Conservation (phyloP, 1,140 invertebrate species). For the Papilio glaucus region DNA sequence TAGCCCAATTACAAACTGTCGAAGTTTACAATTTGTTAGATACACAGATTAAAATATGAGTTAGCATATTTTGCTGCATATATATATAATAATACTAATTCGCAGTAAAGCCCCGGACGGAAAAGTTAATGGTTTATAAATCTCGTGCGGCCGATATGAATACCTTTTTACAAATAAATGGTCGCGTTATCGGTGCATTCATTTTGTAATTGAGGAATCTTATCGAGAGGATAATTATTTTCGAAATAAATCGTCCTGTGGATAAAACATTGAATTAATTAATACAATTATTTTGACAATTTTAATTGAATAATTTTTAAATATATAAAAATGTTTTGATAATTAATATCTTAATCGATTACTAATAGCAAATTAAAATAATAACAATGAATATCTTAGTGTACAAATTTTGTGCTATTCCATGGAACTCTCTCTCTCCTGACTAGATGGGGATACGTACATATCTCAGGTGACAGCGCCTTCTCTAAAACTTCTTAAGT, state of each 20-base stretch:
- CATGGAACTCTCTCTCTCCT: no score
- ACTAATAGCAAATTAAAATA: no score
- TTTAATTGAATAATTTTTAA: background rate
- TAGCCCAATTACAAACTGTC: no score
- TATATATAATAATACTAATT: background rate
- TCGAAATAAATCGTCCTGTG: slow-evolving; percentile 18
- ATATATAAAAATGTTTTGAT: no score
- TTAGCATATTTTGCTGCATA: background rate
- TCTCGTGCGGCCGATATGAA: slow-evolving; percentile 19
- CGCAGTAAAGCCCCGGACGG: slow-evolving; percentile 1
- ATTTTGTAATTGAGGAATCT: slow-evolving; percentile 34
- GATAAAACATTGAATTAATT: slow-evolving; percentile 17
- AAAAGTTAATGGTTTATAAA: slow-evolving; percentile 13
- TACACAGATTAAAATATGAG: no score
- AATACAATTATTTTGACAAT: slow-evolving; percentile 1
- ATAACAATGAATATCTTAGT: no score
- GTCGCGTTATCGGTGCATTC: slow-evolving; percentile 24
- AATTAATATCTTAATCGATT: no score
- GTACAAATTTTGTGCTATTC: no score
- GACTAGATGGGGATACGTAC: no score
- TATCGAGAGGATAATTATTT: slow-evolving; percentile 17
- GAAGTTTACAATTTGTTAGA: no score
- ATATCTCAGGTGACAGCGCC: no score
- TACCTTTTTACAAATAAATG: slow-evolving; percentile 35
- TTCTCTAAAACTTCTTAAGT: no score